Conservation (phyloP, 2,888 invertebrate genomes). For the Rhagonycha fulva region DNA sequence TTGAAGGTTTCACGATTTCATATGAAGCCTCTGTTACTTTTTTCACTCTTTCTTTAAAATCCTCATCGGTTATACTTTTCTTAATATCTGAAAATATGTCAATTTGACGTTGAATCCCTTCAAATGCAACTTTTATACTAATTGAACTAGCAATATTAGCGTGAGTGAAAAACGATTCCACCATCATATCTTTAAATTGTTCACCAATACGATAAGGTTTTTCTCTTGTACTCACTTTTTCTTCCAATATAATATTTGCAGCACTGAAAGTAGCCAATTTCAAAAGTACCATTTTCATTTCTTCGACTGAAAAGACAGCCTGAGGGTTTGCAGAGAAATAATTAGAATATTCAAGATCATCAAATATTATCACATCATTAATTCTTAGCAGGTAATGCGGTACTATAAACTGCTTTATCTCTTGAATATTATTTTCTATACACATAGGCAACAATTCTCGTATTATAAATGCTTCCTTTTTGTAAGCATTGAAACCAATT, state of each 20-base stretch:
- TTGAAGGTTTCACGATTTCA: constrained; percentile 46
- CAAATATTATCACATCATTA: background rate
- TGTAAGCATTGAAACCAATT: constrained; percentile 34
- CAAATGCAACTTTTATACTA: background rate
- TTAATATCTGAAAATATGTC: background rate
- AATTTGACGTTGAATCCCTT: background rate
- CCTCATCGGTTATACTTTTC: background rate
- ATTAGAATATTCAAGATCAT: background rate
- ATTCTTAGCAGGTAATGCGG: background rate
- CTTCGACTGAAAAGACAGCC: constrained; percentile 28
- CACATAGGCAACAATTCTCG: background rate
- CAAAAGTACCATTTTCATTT: constrained; percentile 41
- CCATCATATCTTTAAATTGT: constrained; percentile 42
- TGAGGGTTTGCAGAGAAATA: background rate
- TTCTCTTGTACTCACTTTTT: constrained; percentile 26
- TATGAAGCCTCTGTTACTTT: constrained; percentile 35
- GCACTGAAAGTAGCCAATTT: constrained; percentile 50
- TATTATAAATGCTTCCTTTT: constrained; percentile 37
- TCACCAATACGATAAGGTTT: constrained; percentile 38
- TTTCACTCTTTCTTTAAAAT: constrained; percentile 11
- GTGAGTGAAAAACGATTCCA: constrained; percentile 39
- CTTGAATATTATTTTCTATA: background rate
- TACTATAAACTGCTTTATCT: background rate
- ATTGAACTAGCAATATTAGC: background rate
- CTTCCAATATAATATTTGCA: constrained; percentile 50